A percentile compares a stretch with the other conserved stretches of the same genome.
Evolutionary conservation across 2,113 vertebrate genomes (phyloP).

Genomic region (Balaeniceps rex): DNA sequence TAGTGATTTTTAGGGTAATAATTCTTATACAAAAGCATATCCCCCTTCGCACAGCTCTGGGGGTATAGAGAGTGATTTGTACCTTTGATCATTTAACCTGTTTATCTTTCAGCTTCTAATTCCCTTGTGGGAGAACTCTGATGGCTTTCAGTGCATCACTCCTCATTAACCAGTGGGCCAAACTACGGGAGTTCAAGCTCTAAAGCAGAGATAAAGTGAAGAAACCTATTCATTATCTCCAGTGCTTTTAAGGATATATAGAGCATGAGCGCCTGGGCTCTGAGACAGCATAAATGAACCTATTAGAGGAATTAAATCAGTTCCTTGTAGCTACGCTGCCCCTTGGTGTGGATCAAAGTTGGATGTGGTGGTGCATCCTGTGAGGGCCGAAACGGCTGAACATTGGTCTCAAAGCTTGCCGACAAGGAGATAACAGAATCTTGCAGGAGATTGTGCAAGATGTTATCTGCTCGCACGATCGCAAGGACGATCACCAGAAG

Average conservation of each 20-base stretch:
- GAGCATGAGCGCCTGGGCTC: background rate
- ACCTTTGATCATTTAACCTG: background rate
- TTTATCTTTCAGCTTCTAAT: background rate
- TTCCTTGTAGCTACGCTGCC: background rate
- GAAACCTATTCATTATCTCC: background rate
- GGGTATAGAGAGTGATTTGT: background rate
- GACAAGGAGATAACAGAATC: no score
- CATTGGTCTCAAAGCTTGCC: no score
- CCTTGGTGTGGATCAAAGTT: background rate
- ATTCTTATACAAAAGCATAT: background rate
- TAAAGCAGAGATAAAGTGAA: background rate
- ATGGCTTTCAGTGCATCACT: background rate
- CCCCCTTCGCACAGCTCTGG: background rate
- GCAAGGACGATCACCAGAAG: no score
- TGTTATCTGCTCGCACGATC: no score
- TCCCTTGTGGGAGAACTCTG: background rate
- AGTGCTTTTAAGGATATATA: background rate
- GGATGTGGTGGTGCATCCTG: background rate
- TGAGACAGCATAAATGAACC: background rate
- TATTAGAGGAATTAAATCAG: background rate
- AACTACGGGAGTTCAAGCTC: background rate
- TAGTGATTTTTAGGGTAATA: background rate
- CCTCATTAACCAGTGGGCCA: background rate
- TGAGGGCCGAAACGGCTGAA: no score
- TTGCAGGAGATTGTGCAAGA: no score